These are phyloP conservation scores for Lepidocolaptes lacrymiger DNA, from an alignment of 2,797 vertebrate species.

Conservation along the genomic window DNA sequence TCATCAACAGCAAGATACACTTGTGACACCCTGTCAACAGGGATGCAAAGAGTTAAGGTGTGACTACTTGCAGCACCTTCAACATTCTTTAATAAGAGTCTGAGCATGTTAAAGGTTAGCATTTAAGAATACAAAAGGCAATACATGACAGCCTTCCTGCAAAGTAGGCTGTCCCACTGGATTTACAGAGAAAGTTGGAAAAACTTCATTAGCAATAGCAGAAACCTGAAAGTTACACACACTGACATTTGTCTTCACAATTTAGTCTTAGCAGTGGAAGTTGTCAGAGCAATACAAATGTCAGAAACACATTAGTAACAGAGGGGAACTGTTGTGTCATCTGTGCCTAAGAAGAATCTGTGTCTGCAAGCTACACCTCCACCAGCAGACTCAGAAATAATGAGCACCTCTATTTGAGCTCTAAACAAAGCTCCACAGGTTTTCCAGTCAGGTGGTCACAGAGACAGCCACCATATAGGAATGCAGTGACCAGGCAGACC, in stretches of 20 bases:
- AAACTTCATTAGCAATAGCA: neutral
- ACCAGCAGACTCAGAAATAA: neutral
- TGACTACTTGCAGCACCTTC: neutral
- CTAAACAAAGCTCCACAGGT: neutral
- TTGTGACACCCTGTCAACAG: constrained; percentile 85
- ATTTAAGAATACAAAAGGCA: neutral
- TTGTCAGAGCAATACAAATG: neutral
- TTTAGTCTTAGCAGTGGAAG: neutral
- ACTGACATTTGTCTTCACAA: neutral
- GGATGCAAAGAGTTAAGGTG: neutral
- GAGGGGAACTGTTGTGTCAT: neutral
- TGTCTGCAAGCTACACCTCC: neutral
- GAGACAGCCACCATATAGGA: neutral
- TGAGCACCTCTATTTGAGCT: neutral
- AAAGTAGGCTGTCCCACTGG: neutral
- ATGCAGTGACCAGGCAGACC: neutral
- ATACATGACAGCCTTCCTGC: neutral
- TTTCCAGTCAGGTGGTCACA: neutral
- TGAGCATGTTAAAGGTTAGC: neutral
- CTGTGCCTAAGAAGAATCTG: neutral
- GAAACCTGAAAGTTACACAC: neutral
- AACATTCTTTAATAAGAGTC: neutral
- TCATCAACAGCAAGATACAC: constrained; percentile 96
- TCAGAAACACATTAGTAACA: neutral
- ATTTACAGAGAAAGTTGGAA: neutral